A percentile compares a stretch with the other conserved stretches of the same genome.
Conservation (phyloP, 2,113 vertebrate genomes). For the Buteo buteo region DNA sequence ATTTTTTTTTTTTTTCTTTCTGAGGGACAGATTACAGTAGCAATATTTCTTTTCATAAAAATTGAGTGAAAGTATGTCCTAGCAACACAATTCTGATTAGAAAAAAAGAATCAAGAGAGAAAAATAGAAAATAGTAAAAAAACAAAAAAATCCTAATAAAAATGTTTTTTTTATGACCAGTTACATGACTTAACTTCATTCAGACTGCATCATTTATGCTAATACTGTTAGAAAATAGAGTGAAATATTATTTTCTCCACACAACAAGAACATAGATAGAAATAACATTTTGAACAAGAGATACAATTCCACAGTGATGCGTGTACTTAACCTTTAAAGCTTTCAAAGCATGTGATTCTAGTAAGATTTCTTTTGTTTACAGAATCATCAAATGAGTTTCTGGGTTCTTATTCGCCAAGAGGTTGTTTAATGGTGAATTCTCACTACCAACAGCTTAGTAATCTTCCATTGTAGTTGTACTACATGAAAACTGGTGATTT, state of each 20-base stretch:
- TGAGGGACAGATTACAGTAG: background rate
- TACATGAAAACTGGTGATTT: background rate
- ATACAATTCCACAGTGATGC: background rate
- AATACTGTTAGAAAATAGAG: background rate
- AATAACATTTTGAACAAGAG: background rate
- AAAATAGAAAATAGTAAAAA: background rate
- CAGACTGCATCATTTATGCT: background rate
- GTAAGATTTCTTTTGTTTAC: background rate
- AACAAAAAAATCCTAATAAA: background rate
- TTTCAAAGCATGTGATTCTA: background rate
- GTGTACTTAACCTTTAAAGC: background rate
- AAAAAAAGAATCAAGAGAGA: background rate
- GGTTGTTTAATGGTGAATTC: background rate
- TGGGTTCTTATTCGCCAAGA: background rate
- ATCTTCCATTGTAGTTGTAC: background rate
- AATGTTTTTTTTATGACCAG: background rate
- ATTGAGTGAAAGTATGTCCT: background rate
- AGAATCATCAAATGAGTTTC: background rate
- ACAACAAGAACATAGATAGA: background rate
- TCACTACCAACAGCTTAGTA: background rate
- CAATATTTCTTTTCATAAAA: constrained; percentile 29
- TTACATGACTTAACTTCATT: background rate
- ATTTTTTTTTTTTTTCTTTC: background rate
- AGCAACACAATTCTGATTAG: background rate
- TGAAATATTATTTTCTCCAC: background rate